Evolutionary conservation across 2,888 invertebrate genomes (phyloP), one percentile per base, ranked within the genome.

Genomic region (Barypeithes pellucidus): DNA sequence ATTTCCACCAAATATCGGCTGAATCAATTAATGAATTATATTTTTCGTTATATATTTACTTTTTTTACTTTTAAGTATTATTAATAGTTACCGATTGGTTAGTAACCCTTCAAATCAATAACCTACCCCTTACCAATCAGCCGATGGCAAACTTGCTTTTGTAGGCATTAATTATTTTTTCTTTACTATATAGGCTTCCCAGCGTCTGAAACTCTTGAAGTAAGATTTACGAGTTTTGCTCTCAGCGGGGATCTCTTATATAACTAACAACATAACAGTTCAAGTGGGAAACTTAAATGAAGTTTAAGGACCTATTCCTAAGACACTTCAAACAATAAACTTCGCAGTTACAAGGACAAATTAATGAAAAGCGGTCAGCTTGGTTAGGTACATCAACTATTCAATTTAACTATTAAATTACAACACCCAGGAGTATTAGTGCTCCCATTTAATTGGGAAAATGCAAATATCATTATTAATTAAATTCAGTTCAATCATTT

Each of bases 261-360:
- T 72, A 66, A 72, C 72, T 61, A 67, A 72, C 67, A 67, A 72
- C 72, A 72, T 72, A 72, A 72, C 72, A 72, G 66, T 72, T 62
- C 72, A 67, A 72, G 72, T 60, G 67, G 67, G 62, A 72, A 72
- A 72, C 72, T 72, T 72, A 67, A 72, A 72, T 72, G 67, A 67
- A 72, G 67, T 72, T 72, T 72, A 72, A 72, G 57, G 50, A 45
- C 60, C 71, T 66, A 66, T 72, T 72, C 67, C 66, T 67, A 54
- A 61, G 67, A 45, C 52, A 60, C 62, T 54, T 16, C 33, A 54
- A 41, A 72, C 67, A 72, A 67, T 72, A 72, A 72, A 72, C 52
- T 72, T 72, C 24, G 54, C 47, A 72, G 67, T 72, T 72, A 67
- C 67, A 67, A 67, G 54, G 50, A 54, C 61, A 66, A 72, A 67